phyloP scores from a whole-genome alignment of 2,888 invertebrate species.

The Elegia similella region DNA sequence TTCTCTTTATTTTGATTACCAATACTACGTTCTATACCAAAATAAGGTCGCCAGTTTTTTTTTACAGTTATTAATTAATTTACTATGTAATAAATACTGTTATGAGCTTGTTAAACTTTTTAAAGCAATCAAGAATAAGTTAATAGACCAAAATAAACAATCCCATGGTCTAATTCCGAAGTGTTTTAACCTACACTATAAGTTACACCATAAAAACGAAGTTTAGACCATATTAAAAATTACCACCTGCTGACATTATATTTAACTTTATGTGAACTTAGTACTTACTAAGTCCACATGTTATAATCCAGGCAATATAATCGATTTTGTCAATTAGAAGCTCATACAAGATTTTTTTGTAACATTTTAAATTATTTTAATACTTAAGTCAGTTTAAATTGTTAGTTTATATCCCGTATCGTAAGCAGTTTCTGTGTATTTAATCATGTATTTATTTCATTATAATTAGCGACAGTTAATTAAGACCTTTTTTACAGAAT shows the following conservation, averaged over 20 bases:
- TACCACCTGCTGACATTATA: too few relatives aligned
- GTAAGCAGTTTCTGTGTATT: background rate
- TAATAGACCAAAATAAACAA: too few relatives aligned
- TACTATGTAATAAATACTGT: background rate
- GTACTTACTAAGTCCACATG: too few relatives aligned
- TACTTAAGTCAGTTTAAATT: background rate
- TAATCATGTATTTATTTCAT: slow-evolving; percentile 29
- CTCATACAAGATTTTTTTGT: background rate
- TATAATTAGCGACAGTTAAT: background rate
- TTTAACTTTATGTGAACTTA: too few relatives aligned
- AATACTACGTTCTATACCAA: slow-evolving; percentile 52
- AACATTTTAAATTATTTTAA: background rate
- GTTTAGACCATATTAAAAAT: too few relatives aligned
- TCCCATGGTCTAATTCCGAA: too few relatives aligned
- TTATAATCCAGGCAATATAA: too few relatives aligned
- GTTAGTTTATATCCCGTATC: background rate
- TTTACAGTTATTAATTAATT: slow-evolving; percentile 26
- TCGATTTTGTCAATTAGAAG: background rate
- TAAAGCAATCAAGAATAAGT: too few relatives aligned
- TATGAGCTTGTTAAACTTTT: background rate
- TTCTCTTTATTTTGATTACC: slow-evolving; percentile 48
- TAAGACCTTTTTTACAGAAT: background rate
- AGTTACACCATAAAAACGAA: too few relatives aligned
- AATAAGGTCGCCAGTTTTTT: slow-evolving; percentile 60
- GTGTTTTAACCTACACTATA: too few relatives aligned